Conservation (phyloP, 2,888 invertebrate genomes). For the Sinhomidia bicolor region DNA sequence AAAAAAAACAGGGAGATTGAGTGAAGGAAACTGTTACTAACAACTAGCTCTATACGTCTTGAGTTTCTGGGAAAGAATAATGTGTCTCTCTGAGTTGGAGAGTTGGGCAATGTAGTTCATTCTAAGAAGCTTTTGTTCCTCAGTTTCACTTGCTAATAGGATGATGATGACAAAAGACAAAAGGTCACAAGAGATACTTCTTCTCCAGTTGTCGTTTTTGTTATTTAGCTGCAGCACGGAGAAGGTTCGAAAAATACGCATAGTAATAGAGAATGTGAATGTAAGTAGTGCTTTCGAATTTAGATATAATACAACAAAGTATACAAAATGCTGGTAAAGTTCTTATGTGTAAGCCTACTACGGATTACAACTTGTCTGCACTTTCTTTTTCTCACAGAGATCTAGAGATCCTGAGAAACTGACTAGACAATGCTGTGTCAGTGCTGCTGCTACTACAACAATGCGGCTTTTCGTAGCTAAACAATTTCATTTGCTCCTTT, state of each 20-base stretch:
- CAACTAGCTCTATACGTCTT: slow-evolving; percentile 13
- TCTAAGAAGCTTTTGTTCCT: slow-evolving; percentile 60
- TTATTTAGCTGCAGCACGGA: slow-evolving; percentile 27
- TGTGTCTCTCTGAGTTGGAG: not conserved
- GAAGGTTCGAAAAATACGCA: not conserved
- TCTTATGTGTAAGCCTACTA: slow-evolving; percentile 6
- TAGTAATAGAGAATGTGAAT: not conserved
- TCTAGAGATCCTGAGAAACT: not conserved
- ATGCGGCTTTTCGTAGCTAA: not conserved
- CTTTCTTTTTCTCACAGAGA: slow-evolving; percentile 59
- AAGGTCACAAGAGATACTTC: slow-evolving; percentile 68
- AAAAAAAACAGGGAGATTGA: slow-evolving; percentile 53
- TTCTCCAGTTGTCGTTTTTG: slow-evolving; percentile 40
- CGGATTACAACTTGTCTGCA: slow-evolving; percentile 66
- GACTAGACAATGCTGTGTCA: slow-evolving; percentile 29
- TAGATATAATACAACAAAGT: too few species aligned
- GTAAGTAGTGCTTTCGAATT: too few species aligned
- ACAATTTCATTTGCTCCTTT: slow-evolving; percentile 58
- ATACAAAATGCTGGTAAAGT: not conserved
- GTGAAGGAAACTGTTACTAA: slow-evolving; percentile 14
- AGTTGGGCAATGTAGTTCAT: too few species aligned
- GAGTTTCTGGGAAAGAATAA: slow-evolving; percentile 1
- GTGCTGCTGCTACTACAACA: not conserved
- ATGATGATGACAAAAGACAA: slow-evolving; percentile 75
- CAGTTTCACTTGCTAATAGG: slow-evolving; percentile 67